These are phyloP conservation scores for Drosophila persimilis DNA, from an alignment of 1,140 invertebrate species.

Conservation along the genomic window DNA sequence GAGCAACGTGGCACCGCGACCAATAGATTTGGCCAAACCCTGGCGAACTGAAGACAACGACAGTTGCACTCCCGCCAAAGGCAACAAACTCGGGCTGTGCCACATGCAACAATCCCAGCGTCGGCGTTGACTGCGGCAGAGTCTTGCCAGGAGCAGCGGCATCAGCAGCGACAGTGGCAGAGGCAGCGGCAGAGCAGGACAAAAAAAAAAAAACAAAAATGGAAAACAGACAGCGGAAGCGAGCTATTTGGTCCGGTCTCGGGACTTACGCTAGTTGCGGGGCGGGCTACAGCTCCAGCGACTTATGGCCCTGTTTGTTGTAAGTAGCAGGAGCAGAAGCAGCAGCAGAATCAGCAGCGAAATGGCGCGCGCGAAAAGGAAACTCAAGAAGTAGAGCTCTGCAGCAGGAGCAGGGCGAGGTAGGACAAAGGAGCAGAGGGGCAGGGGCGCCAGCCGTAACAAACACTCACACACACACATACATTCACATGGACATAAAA, in stretches of 20 bases:
- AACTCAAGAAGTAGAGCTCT: constrained; percentile 73
- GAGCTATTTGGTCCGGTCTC: constrained; percentile 31
- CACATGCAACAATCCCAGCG: constrained; percentile 72
- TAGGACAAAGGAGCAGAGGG: constrained; percentile 20
- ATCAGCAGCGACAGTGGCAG: constrained; percentile 26
- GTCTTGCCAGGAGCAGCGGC: constrained; percentile 8
- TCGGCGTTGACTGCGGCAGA: constrained; percentile 17
- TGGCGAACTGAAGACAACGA: constrained; percentile 76
- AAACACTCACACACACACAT: constrained; percentile 40
- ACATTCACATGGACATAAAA: constrained; percentile 36
- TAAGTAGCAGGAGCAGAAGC: constrained; percentile 62
- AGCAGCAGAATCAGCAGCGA: constrained; percentile 45
- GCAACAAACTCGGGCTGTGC: constrained; percentile 47
- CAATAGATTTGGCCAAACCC: constrained; percentile 78
- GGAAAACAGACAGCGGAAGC: constrained; percentile 54
- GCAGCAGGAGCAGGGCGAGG: constrained; percentile 5
- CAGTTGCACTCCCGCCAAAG: constrained; percentile 71
- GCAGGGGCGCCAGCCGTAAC: constrained; percentile 28
- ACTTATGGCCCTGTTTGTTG: constrained; percentile 78
- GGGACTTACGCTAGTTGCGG: constrained; percentile 1
- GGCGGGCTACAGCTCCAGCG: constrained; percentile 35
- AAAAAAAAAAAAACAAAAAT: constrained; percentile 14
- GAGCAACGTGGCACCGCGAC: constrained; percentile 60
- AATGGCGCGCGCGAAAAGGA: constrained; percentile 76
- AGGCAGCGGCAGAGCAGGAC: constrained; percentile 38